A percentile compares a stretch with the other conserved stretches of the same genome.
phyloP scores from a whole-genome alignment of 2,797 vertebrate species.

The Simalia tracyae region DNA sequence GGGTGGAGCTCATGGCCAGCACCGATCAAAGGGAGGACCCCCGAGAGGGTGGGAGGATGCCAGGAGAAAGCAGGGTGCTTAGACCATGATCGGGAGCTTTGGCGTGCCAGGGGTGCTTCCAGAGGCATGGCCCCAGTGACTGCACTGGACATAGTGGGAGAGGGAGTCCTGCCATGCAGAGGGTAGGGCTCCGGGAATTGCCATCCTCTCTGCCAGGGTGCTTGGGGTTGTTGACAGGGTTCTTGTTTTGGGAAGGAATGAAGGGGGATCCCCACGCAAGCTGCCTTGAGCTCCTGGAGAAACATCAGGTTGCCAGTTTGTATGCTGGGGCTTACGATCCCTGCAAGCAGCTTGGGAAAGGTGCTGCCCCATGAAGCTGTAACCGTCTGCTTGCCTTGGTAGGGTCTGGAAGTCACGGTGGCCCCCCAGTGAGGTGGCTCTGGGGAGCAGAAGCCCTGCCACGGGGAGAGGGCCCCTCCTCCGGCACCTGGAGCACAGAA shows the following conservation, averaged over 20 bases:
- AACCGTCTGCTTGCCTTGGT: neutral
- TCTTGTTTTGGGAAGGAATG: neutral
- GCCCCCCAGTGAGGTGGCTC: rapidly evolving
- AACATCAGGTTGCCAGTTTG: neutral
- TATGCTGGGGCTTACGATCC: too few relatives aligned
- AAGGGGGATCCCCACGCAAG: neutral
- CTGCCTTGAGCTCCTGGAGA: neutral
- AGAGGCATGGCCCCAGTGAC: too few relatives aligned
- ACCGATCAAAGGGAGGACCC: neutral
- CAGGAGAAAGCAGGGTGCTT: neutral
- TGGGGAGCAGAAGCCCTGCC: neutral
- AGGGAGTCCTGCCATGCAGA: neutral
- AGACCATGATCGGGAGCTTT: too few relatives aligned
- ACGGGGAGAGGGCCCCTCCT: neutral
- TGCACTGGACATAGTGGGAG: neutral
- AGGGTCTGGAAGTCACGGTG: neutral
- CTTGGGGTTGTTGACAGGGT: neutral
- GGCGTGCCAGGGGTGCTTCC: too few relatives aligned
- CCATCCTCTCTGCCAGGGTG: neutral
- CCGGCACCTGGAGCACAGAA: neutral
- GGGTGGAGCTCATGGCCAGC: neutral
- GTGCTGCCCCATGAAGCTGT: too few relatives aligned
- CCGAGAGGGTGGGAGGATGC: neutral
- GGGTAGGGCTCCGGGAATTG: neutral
- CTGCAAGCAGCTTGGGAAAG: too few relatives aligned